Base-by-base conservation (phyloP, 2,797 vertebrate species). In the Scolopax rusticola region DNA sequence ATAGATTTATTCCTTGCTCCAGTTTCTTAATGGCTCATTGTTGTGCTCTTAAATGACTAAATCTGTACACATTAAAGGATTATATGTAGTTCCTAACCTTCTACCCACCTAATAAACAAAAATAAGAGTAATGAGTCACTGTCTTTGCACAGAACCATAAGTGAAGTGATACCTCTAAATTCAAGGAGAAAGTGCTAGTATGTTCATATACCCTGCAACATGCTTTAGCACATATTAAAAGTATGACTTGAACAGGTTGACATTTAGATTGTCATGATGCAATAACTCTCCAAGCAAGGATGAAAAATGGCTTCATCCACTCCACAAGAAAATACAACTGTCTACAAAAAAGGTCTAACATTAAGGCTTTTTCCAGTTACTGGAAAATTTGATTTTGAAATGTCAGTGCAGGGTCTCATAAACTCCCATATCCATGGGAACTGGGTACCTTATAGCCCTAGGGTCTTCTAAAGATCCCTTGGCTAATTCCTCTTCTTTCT, bases 1-100 rank as follows among this genome's bases (percentile, higher is more conserved):
- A 54, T 24, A 45, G 89, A 88, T 90, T 90, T 78, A 59, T 63
- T 89, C 41, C 48, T 93, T 77, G 15, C 24, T 91, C 11, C 21
- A 76, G 33, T 1, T 87, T 78, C 87, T 85, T 32, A 92, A 27
- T 50, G 63, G 28, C 32, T 91, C 11, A 3, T 63, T 84, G 59
- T 93, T 95, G 95, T 65, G 10, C 21, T 89, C 40, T 56, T 89
- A 76, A 86, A 78, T 68, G 83, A 61, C n/a, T 75, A 33, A 76
- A 79, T 64, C 27, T 87, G 36, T 84, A 75, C 25, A 56, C 27
- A 15, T 57, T 93, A 45, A 56, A 89, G 16, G 33, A 43, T n/a
- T 12, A 21, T 71, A 50, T 30, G 20, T 70, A 56, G 15, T 70
- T 84, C 28, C 36, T 61, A 73, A 38, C 5, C 27, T 77, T 85